Evolutionary conservation across 1,140 invertebrate species (phyloP).

Genomic region (Meloidogyne floridensis): DNA sequence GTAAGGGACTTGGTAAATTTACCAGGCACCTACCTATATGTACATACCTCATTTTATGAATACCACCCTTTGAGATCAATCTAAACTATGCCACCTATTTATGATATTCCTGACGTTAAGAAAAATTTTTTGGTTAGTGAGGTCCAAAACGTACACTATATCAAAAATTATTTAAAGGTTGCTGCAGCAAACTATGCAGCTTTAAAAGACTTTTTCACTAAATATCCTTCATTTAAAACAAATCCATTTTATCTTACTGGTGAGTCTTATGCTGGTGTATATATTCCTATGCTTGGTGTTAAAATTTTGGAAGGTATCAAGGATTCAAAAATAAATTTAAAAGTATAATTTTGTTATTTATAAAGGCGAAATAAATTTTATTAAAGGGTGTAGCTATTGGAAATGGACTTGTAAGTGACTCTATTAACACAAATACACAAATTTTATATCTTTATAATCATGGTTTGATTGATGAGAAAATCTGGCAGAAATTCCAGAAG

Average conservation of each 20-base stretch:
- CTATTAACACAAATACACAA: conserved; percentile 52
- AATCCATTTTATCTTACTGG: conserved; percentile 68
- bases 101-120: too few species aligned
- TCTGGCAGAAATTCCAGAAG: conserved; percentile 50
- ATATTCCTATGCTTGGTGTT: conserved; percentile 68
- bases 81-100: too few species aligned
- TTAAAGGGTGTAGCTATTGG: conserved; percentile 56
- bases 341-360: conserved; percentile 1
- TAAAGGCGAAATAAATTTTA: background rate
- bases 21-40: too few species aligned
- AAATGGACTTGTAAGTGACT: conserved; percentile 56
- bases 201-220: conserved; percentile 68
- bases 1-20: too few species aligned
- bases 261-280: conserved; percentile 68
- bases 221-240: conserved; percentile 68
- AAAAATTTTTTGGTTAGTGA: too few species aligned
- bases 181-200: conserved; percentile 68
- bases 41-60: too few species aligned
- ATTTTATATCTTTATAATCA: conserved; percentile 55
- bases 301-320: conserved; percentile 59
- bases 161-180: conserved; percentile 37
- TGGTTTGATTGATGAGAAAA: conserved; percentile 55
- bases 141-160: too few species aligned
- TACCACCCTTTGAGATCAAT: too few species aligned
- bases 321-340: conserved; percentile 33